Evolutionary conservation across 2,888 invertebrate genomes (phyloP).

Genomic region (Pherbina coryleti): DNA sequence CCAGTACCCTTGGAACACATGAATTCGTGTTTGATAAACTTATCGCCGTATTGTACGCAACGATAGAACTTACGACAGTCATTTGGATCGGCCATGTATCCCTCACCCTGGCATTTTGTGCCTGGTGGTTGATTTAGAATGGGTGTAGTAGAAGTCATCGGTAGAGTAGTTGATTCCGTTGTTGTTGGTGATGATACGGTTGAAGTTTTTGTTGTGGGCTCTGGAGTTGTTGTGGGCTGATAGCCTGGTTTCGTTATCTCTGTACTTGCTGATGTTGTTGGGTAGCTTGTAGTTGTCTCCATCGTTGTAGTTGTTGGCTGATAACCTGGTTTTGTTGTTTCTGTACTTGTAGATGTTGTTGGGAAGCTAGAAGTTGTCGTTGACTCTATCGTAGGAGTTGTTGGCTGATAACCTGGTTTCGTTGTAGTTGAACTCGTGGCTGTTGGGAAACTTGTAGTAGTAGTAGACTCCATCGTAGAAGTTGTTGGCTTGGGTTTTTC

Average conservation of each 20-base stretch:
- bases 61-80: constrained; percentile 78
- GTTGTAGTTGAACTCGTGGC: constrained; percentile 26
- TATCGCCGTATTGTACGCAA: constrained; percentile 75
- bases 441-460: constrained; percentile 28
- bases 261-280: too few relatives aligned
- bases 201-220: constrained; percentile 23
- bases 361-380: constrained; percentile 37
- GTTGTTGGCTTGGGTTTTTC: constrained; percentile 35
- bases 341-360: not conserved
- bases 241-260: not conserved
- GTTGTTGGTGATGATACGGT: constrained; percentile 30
- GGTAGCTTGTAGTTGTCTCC: constrained; percentile 37
- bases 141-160: constrained; percentile 41
- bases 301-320: constrained; percentile 28
- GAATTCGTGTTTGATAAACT: constrained; percentile 71
- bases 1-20: constrained; percentile 77
- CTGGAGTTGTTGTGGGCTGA: constrained; percentile 13
- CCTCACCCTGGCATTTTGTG: constrained; percentile 67
- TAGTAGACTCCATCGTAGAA: constrained; percentile 31
- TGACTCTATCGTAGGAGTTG: constrained; percentile 33
- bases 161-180: constrained; percentile 39
- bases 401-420: constrained; percentile 4
- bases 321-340: not conserved
- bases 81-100: constrained; percentile 69
- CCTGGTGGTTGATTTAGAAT: constrained; percentile 58